phyloP scores from a whole-genome alignment of 2,888 invertebrate genomes.

The Cephus nigrinus region DNA sequence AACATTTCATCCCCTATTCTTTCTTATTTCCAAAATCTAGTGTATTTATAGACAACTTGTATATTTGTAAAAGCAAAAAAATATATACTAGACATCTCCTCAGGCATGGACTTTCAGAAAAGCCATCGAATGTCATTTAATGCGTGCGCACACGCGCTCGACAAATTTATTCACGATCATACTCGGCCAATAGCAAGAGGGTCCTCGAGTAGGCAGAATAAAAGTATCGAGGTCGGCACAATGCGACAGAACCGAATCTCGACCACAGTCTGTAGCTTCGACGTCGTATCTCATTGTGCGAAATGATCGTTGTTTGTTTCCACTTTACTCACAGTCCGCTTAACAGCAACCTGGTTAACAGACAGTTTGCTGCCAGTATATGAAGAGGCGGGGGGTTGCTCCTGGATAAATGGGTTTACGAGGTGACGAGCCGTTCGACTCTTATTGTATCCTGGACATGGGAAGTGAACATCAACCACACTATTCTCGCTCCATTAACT shows the following conservation, averaged over 20 bases:
- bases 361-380: constrained; percentile 26
- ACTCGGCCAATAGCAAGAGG: constrained; percentile 27
- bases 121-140: constrained; percentile 36
- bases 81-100: not conserved
- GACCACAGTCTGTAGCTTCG: not conserved
- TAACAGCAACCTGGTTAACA: constrained; percentile 45
- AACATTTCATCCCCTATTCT: not conserved
- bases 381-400: constrained; percentile 15
- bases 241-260: not conserved
- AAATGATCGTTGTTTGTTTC: constrained; percentile 33
- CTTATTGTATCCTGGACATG: constrained; percentile 57
- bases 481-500: constrained; percentile 52
- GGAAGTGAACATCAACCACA: constrained; percentile 58
- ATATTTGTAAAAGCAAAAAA: not conserved
- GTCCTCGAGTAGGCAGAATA: constrained; percentile 17
- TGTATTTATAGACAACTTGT: not conserved
- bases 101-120: constrained; percentile 13
- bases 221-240: constrained; percentile 3
- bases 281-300: not conserved
- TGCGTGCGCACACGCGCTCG: constrained; percentile 48
- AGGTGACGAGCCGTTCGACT: constrained; percentile 21
- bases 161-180: constrained; percentile 48
- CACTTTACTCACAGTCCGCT: constrained; percentile 49
- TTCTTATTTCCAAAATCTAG: not conserved
- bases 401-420: constrained; percentile 22